These are phyloP conservation scores for Troides oblongomaculatus DNA, from an alignment of 2,888 invertebrate genomes.

Conservation along the genomic window DNA sequence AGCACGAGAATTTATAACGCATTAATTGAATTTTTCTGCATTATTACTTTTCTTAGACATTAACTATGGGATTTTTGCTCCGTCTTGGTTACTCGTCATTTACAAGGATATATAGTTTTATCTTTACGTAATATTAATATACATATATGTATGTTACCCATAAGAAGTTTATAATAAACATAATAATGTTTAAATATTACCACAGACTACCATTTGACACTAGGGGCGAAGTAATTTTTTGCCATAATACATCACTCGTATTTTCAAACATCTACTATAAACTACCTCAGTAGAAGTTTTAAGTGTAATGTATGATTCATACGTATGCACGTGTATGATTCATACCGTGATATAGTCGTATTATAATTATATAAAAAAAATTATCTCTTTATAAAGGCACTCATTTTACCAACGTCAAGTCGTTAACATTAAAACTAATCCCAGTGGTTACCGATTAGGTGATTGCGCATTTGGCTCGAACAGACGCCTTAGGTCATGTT, in stretches of 20 bases:
- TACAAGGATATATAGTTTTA: too few relatives aligned
- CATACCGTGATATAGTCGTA: neutral
- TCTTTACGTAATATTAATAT: too few relatives aligned
- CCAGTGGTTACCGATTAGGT: constrained; percentile 51
- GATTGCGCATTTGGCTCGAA: constrained; percentile 43
- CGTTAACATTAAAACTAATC: constrained; percentile 66
- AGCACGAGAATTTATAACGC: too few relatives aligned
- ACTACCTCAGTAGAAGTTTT: neutral
- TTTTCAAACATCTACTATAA: neutral
- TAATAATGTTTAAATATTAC: too few relatives aligned
- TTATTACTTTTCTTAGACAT: too few relatives aligned
- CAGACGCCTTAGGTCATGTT: constrained; percentile 47
- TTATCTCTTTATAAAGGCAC: neutral
- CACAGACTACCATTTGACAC: too few relatives aligned
- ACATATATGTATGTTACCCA: too few relatives aligned
- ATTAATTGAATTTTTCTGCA: too few relatives aligned
- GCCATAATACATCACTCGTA: neutral
- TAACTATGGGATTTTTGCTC: too few relatives aligned
- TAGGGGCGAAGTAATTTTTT: too few relatives aligned
- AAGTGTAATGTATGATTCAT: neutral
- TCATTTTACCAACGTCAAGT: neutral
- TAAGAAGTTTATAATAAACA: too few relatives aligned
- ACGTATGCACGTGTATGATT: neutral
- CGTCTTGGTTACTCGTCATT: too few relatives aligned
- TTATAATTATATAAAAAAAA: neutral